Evolutionary conservation across 1,140 invertebrate species (phyloP), one percentile per base, ranked within the genome.

Genomic region (Hycleus cichorii): DNA sequence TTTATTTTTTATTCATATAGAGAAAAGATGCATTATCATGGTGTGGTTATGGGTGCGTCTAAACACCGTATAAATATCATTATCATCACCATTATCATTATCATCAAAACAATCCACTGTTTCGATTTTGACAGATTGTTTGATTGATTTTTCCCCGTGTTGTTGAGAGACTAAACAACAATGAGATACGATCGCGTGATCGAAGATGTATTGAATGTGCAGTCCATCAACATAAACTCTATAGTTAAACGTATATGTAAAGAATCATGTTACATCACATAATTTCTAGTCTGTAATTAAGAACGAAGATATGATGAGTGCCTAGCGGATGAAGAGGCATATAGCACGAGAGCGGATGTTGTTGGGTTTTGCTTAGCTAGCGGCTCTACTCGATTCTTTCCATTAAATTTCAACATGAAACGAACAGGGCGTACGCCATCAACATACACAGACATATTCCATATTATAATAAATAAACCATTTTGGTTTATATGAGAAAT

Each of bases 251-350:
- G 4, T 32, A 32, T 32, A 32, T 32, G 32, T 18, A 49, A 55
- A 60, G 62, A 58, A 42, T 64, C 58, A 50, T 54, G 56, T 64
- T 64, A 64, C 62, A 64, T 64, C 62, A 64, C 62, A 64, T 64
- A 60, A 64, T 64, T 64, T 52, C 55, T 64, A 53, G 32, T 39
- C 49, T 49, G 62, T 64, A 64, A 64, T 64, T 64, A 64, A 64
- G 58, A 60, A 55, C 51, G 56, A 55, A 63, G 42, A 57, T 60
- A 60, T 58, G 58, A 57, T 57, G 50, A 57, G 58, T 53, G 58
- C 49, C 62, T 51, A 18, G 24, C 49, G 48, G 18, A 32, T 3
- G 40, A 46, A 58, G 44, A 49, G 42, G 58, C 62, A 63, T 63
- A 63, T 60, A 63, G 62, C 62, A 63, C 62, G 62, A 60, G 62